phyloP scores from a whole-genome alignment of 1,140 invertebrate genomes.

The Bombus pyrosoma region DNA sequence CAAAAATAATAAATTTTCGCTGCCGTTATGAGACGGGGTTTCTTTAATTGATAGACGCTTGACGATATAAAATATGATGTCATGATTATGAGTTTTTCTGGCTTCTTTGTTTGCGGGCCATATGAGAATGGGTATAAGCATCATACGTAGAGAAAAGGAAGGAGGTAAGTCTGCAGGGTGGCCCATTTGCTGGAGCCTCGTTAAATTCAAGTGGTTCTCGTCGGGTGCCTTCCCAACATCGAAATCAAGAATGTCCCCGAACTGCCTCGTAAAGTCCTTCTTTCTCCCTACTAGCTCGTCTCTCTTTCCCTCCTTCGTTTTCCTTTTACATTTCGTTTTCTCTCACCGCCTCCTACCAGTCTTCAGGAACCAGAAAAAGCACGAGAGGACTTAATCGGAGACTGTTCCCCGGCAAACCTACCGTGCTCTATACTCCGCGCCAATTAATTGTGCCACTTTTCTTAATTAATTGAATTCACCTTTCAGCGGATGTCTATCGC shows the following conservation, averaged over 20 bases:
- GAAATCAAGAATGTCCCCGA: slow-evolving; percentile 76
- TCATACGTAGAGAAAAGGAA: slow-evolving; percentile 59
- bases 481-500: slow-evolving; percentile 56
- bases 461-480: slow-evolving; percentile 76
- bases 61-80: slow-evolving; percentile 44
- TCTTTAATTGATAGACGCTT: slow-evolving; percentile 11
- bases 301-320: slow-evolving; percentile 53
- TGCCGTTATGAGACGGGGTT: background rate
- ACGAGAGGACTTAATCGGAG: slow-evolving; percentile 64
- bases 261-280: slow-evolving; percentile 72
- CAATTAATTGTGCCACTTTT: slow-evolving; percentile 72
- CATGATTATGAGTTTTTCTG: slow-evolving; percentile 51
- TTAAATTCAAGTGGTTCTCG: slow-evolving; percentile 76
- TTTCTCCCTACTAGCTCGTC: slow-evolving; percentile 22
- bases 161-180: slow-evolving; percentile 69
- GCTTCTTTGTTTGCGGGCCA: slow-evolving; percentile 33
- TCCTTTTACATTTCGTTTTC: slow-evolving; percentile 50
- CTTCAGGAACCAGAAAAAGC: slow-evolving; percentile 50
- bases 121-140: slow-evolving; percentile 53
- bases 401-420: slow-evolving; percentile 48
- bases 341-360: slow-evolving; percentile 30
- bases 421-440: slow-evolving; percentile 28
- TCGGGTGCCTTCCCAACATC: slow-evolving; percentile 67
- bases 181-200: slow-evolving; percentile 72
- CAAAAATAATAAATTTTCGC: background rate